A percentile compares a stretch with the other conserved stretches of the same genome.
Conservation (phyloP, 2,888 invertebrate genomes). For the Pachydiplax longipennis region DNA sequence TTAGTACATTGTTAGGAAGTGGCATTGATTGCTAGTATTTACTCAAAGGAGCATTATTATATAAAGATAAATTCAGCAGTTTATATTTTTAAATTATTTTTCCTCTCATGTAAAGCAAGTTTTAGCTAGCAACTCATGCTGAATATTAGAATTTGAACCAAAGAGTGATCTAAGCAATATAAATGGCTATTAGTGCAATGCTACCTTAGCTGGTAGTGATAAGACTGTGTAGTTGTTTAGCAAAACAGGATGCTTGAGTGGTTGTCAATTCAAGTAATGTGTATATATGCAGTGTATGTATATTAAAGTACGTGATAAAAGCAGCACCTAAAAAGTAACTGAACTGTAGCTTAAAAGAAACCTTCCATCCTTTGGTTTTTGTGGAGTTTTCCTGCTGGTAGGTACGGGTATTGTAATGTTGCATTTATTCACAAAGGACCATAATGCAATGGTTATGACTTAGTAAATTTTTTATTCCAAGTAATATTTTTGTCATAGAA, state of each 20-base stretch:
- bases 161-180: slow-evolving; percentile 25
- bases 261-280: neutral
- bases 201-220: slow-evolving; percentile 27
- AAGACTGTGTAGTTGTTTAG: slow-evolving; percentile 30
- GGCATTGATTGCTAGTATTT: neutral
- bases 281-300: neutral
- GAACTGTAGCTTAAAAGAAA: neutral
- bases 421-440: slow-evolving; percentile 28
- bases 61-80: slow-evolving; percentile 18
- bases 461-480: neutral
- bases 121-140: slow-evolving; percentile 3
- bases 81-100: slow-evolving; percentile 43
- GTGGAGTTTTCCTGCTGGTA: slow-evolving; percentile 13
- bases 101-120: slow-evolving; percentile 10
- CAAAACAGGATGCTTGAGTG: neutral
- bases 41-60: neutral
- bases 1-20: neutral
- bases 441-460: neutral
- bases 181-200: slow-evolving; percentile 17
- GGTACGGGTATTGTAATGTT: slow-evolving; percentile 33
- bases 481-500: slow-evolving; percentile 17
- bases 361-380: slow-evolving; percentile 7
- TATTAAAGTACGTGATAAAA: neutral
- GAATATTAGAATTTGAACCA: slow-evolving; percentile 14
- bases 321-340: neutral